Evolutionary conservation across 1,140 invertebrate genomes (phyloP), one percentile per base, ranked within the genome.

Genomic region (Camponotus vicinus): DNA sequence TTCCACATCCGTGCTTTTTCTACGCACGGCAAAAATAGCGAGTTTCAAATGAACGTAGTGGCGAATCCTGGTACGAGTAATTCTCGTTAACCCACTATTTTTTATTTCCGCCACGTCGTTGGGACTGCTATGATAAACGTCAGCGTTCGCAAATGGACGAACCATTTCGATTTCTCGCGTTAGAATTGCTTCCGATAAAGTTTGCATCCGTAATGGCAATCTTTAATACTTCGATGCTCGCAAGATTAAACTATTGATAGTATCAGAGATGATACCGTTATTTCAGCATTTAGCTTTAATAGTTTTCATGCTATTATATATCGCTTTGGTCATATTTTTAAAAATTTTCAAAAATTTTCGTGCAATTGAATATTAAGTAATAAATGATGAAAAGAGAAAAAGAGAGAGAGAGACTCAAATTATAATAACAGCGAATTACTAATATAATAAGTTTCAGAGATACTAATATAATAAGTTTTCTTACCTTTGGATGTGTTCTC

Each of bases 401-500:
- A 6, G 7, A 2, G 37, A 45, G 34, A 66, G 27, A 55, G 3
- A 32, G 42, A 52, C n/a, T 52, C 11, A n/a, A 34, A 37, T 63
- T 63, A 7, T n/a, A 49, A 34, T 52, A 27, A 67, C n/a, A 13
- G 15, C 3, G 8, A 55, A 18, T 27, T 27, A 83, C 73, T 61
- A 73, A n/a, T 2, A 32, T 57, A 27, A 27, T 27, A 27, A 27
- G 27, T 27, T 27, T 27, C 27, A 27, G 27, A 13, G 59, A 18
- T 49, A n/a, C 49, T 21, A 21, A 21, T 13, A 15, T 18, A 15
- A n/a, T 40, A 13, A 64, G 5, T 67, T 49, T 63, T 32, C 98
- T 98, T 96, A 99, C 98, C 98, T 99, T 99, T 96, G 98, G 98
- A 97, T 99, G 98, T 96, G 98, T 98, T 97, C 98, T 97, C 96